Base-by-base conservation (phyloP, 2,113 vertebrate species). In the Brachirus orientalis region DNA sequence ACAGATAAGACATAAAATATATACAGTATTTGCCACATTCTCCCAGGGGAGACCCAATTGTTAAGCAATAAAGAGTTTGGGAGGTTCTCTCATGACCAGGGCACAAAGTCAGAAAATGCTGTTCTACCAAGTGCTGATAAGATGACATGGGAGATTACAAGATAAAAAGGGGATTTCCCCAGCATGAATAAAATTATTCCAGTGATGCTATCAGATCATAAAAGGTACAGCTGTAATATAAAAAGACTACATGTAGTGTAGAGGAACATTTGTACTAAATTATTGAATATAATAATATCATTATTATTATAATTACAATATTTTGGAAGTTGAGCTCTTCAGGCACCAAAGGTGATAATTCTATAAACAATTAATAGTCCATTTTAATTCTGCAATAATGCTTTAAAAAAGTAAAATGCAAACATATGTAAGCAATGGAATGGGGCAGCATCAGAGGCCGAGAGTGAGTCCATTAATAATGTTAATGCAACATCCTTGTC, bases 401-500 rank as follows among this genome's bases (percentile, higher is more conserved):
- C 41, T 17, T 55, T 35, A 13, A 66, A 40, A 50, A 37, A 11
- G 33, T 11, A 36, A 73, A 55, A 14, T 10, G 48, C 38, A 50
- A 46, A 51, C 11, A 41, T 10, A 43, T 28, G 44, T 7, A 52
- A 53, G 28, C 17, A 13, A 35, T 10, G 40, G 35, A 28, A 20
- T 33, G 37, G 10, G 22, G 52, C 28, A 50, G 51, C 46, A 52
- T 64, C 7, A 4, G 22, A 14, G 33, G 5, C 12, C 0, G 16
- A 38, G 17, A 48, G 38, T 7, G 55, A 28, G 56, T 51, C 51
- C 4, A 53, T 66, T 70, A 73, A 71, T 41, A 67, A 77, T 71
- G 63, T 53, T 84, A 87, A 86, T 86, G 83, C 70, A 82, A 48
- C 71, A 84, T 72, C 69, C 80, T 76, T 87, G 85, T 86, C 79